Evolutionary conservation across 2,888 invertebrate genomes (phyloP), one percentile per base, ranked within the genome.

Genomic region (Lepidochrysops patricia): DNA sequence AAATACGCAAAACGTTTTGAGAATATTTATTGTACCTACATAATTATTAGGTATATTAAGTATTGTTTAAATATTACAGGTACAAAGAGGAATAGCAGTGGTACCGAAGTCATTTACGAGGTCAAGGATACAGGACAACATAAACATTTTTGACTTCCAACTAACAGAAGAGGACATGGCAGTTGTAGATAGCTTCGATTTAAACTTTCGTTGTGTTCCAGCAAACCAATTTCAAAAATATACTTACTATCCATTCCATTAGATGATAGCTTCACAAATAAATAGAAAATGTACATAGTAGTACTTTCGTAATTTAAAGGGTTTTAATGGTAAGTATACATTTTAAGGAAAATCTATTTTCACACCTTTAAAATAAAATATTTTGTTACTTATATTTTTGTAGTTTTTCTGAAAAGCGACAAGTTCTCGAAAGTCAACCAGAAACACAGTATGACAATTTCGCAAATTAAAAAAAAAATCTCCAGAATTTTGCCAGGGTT

Each of bases 71-170:
- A 13, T 32, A 57, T 73, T 74, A 19, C 72, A 88, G 71, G 72
- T 93, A 0, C 94, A 95, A 76, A 90, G 92, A 60, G 91, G 91
- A 5, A 89, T 95, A 5, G 84, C 91, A 7, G 93, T 93, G 0
- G 91, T 96, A 66, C 95, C 95, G 5, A 96, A 96, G 78, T 95
- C 95, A 63, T 90, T 92, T 23, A 93, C 93, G 57, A 91, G 92
- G 0, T 85, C 92, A 0, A 90, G 95, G 61, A 92, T 96, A 2
- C 90, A 89, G 64, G 90, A 93, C 60, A 96, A 96, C 72, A 82
- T 94, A 2, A 80, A 92, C 61, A 76, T 94, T 27, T 93, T 93
- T 64, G 90, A 93, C 69, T 94, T 94, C 67, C 80, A 88, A 65
- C 72, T 94, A 25, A 82, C 73, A 0, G 72, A 86, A 0, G 83